Base-by-base conservation (phyloP, 2,797 vertebrate species). In the Megalops cyprinoides region DNA sequence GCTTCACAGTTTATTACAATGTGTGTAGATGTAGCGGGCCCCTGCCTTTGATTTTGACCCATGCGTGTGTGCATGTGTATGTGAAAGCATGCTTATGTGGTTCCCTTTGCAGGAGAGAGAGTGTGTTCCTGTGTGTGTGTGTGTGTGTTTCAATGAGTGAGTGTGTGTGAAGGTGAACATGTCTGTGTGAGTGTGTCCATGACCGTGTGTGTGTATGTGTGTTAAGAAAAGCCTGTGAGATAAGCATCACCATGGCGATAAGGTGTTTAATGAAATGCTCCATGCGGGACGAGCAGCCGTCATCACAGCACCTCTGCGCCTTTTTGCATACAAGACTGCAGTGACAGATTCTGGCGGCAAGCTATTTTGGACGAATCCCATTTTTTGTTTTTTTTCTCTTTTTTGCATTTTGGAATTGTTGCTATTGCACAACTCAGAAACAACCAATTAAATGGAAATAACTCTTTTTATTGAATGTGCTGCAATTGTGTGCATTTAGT, bases 391-490 rank as follows among this genome's bases (percentile, higher is more conserved):
- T 83, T 86, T 42, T 80, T 85, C 76, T 82, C 85, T 86, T 81
- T 84, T 76, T 78, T 81, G 79, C 84, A 73, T 79, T 77, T 76
- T 48, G 48, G 73, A 69, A 88, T 86, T 84, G 81, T 25, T 58
- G 1, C 39, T 58, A 48, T 77, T 77, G 60, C 81, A 79, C 69
- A 74, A 75, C 42, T 44, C 10, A 69, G 31, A 44, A 53, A 77
- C 76, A 86, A 42, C 28, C 10, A 48, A 18, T 48, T 31, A 20
- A 23, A 65, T n/a, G 58, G 23, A 46, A 78, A 34, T 44, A 78
- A 78, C 28, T 44, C 23, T 65, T 78, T 18, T 65, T 67, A 65
- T 48, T 12, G 42, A 46, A 48, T 42, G 48, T 78, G 20, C 58
- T 23, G 58, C 77, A 31, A 25, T 58, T 34, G 39, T 65, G 39